Evolutionary conservation across 2,888 invertebrate genomes (phyloP).

Genomic region (Volucella inflata): DNA sequence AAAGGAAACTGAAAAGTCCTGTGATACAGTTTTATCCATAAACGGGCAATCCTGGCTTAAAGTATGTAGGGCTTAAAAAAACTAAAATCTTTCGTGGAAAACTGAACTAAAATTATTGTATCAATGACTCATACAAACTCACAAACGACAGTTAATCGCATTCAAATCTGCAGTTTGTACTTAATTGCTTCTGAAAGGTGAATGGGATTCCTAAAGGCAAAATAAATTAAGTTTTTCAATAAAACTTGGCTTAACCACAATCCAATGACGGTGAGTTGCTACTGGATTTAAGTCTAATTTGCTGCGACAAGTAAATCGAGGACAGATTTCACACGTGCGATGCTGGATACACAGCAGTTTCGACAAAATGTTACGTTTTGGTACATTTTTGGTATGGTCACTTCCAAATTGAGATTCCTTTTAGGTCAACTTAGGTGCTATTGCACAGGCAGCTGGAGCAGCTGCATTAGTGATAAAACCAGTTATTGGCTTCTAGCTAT

Average conservation of each 20-base stretch:
- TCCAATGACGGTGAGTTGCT: background rate
- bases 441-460: constrained; percentile 45
- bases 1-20: too few species aligned
- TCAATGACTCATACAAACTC: background rate
- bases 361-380: constrained; percentile 18
- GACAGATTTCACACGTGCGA: constrained; percentile 53
- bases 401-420: background rate
- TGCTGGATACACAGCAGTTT: constrained; percentile 12
- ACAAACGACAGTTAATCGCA: constrained; percentile 18
- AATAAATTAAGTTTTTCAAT: background rate
- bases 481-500: constrained; percentile 40
- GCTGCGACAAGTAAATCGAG: constrained; percentile 44
- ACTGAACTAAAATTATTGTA: too few species aligned
- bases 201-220: constrained; percentile 14
- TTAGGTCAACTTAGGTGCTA: background rate
- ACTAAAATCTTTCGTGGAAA: too few species aligned
- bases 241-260: background rate
- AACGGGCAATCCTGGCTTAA: too few species aligned
- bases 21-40: too few species aligned
- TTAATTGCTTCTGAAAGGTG: constrained; percentile 33
- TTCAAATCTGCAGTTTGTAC: constrained; percentile 28
- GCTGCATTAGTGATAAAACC: constrained; percentile 50
- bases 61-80: too few species aligned
- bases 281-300: constrained; percentile 6
- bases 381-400: constrained; percentile 36